phyloP scores from a whole-genome alignment of 1,140 invertebrate genomes.

The Euglossa dilemma region DNA sequence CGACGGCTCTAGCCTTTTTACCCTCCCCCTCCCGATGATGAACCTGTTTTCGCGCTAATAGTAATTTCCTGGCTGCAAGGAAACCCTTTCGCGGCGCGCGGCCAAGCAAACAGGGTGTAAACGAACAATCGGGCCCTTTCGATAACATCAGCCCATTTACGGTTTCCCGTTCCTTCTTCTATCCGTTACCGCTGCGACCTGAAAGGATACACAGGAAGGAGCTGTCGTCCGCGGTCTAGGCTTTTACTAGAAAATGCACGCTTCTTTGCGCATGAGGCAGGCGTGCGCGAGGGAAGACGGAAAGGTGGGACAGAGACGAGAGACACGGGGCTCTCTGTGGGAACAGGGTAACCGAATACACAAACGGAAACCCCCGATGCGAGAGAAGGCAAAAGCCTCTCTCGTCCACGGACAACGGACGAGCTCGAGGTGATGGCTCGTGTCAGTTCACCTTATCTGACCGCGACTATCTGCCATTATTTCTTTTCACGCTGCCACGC shows the following conservation, averaged over 20 bases:
- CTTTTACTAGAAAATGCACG: constrained; percentile 69
- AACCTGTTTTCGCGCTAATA: constrained; percentile 45
- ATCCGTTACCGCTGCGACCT: constrained; percentile 45
- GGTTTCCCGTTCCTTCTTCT: constrained; percentile 42
- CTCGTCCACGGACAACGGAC: constrained; percentile 54
- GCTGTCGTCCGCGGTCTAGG: constrained; percentile 59
- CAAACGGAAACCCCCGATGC: constrained; percentile 65
- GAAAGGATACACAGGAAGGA: constrained; percentile 63
- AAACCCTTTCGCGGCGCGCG: constrained; percentile 28
- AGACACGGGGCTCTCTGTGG: constrained; percentile 58
- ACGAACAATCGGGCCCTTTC: constrained; percentile 56
- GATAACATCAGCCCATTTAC: constrained; percentile 57
- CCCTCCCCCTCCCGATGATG: constrained; percentile 33
- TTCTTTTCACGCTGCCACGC: constrained; percentile 64
- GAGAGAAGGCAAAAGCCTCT: constrained; percentile 59
- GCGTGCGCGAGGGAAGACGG: constrained; percentile 2
- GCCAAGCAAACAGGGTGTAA: constrained; percentile 30
- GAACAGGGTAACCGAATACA: constrained; percentile 75
- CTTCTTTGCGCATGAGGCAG: constrained; percentile 55
- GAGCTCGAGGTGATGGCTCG: constrained; percentile 67
- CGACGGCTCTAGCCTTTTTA: background rate
- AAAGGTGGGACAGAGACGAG: constrained; percentile 22
- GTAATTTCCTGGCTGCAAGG: constrained; percentile 50
- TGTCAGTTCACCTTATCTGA: constrained; percentile 71
- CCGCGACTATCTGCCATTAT: constrained; percentile 73